These are phyloP conservation scores for Corella eumyota DNA, from an alignment of 23 tunicate species.

Conservation along the genomic window DNA sequence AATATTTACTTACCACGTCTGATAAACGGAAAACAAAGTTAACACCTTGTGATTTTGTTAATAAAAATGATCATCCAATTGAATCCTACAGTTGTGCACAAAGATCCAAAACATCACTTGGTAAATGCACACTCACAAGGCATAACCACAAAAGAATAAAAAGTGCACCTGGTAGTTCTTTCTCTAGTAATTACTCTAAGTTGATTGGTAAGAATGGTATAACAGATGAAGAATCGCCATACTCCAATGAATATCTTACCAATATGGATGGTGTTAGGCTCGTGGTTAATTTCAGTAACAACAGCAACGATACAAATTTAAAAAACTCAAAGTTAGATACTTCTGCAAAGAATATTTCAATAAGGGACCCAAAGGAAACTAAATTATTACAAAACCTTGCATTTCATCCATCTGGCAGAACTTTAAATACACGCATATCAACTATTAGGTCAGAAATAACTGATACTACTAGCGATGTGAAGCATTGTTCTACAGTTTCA, in stretches of 20 bases:
- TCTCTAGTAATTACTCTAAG: not conserved
- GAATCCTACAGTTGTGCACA: not conserved
- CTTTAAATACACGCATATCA: not conserved
- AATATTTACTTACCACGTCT: not conserved
- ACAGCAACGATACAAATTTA: not conserved
- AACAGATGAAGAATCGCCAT: slow-evolving; percentile 12
- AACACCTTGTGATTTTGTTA: not conserved
- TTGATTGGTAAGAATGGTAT: not conserved
- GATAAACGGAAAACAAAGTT: not conserved
- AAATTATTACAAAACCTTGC: not conserved
- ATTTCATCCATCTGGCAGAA: not conserved
- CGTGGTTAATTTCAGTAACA: slow-evolving; percentile 20
- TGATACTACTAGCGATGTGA: not conserved
- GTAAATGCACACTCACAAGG: too few species aligned
- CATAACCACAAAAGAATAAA: not conserved
- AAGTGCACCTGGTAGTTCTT: not conserved
- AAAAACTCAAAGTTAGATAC: too few species aligned
- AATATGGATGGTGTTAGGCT: slow-evolving; percentile 47
- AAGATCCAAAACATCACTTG: too few species aligned
- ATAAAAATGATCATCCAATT: too few species aligned
- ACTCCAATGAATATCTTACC: slow-evolving; percentile 20
- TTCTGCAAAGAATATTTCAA: too few species aligned
- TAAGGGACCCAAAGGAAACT: not conserved
- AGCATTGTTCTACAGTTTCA: not conserved
- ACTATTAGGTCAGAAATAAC: not conserved